These are phyloP conservation scores for Drosophila varians DNA, from an alignment of 1,140 invertebrate genomes.

Conservation along the genomic window DNA sequence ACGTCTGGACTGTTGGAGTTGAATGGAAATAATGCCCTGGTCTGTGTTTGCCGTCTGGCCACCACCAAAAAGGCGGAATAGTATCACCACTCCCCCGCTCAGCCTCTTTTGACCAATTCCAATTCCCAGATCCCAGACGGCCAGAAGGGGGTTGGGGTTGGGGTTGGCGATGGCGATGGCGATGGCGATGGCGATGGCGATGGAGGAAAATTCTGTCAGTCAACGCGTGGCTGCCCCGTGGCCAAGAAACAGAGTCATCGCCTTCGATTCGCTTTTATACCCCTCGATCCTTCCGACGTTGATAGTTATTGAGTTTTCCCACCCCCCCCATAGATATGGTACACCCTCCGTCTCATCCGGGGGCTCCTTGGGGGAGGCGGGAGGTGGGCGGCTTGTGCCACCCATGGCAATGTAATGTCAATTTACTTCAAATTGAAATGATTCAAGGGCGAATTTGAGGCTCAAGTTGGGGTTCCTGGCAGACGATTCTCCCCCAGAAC, in stretches of 20 bases:
- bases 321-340: neutral
- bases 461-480: constrained; percentile 13
- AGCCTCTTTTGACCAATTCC: constrained; percentile 26
- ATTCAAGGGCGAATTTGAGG: constrained; percentile 67
- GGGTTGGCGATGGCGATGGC: neutral
- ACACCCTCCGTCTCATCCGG: neutral
- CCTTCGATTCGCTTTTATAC: constrained; percentile 52
- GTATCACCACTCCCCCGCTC: neutral
- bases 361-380: constrained; percentile 14
- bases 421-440: constrained; percentile 77
- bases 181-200: neutral
- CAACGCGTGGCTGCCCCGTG: constrained; percentile 60
- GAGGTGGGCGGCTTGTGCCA: constrained; percentile 18
- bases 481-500: neutral
- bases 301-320: constrained; percentile 73
- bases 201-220: constrained; percentile 46
- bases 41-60: constrained; percentile 18
- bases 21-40: constrained; percentile 1
- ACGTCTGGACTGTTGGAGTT: constrained; percentile 11
- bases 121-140: constrained; percentile 8
- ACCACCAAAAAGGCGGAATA: neutral
- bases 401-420: constrained; percentile 72
- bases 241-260: constrained; percentile 39
- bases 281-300: constrained; percentile 36
- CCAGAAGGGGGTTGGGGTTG: constrained; percentile 13